A percentile compares a stretch with the other conserved stretches of the same genome.
phyloP scores from a whole-genome alignment of 2,113 vertebrate species.

The Epinephelus fuscoguttatus region DNA sequence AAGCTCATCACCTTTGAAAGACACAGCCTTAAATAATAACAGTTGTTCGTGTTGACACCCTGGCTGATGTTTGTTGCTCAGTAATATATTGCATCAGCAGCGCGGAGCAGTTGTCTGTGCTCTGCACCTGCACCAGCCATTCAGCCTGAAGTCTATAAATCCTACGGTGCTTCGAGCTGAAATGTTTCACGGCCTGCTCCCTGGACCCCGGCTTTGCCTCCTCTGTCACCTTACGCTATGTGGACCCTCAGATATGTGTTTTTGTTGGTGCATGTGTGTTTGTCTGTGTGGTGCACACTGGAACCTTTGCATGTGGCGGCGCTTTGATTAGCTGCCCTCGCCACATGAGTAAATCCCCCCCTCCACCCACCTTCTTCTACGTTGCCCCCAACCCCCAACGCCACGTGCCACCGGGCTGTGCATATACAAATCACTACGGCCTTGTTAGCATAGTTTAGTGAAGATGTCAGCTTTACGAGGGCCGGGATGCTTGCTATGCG shows the following conservation, averaged over 20 bases:
- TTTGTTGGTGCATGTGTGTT: slow-evolving; percentile 38
- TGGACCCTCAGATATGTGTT: slow-evolving; percentile 48
- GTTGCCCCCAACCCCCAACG: slow-evolving; percentile 12
- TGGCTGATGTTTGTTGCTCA: slow-evolving; percentile 70
- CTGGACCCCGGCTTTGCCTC: slow-evolving; percentile 49
- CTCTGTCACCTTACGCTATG: slow-evolving; percentile 45
- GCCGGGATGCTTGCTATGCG: slow-evolving; percentile 78
- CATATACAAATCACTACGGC: slow-evolving; percentile 84
- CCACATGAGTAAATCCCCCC: slow-evolving; percentile 50
- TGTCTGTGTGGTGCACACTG: slow-evolving; percentile 4
- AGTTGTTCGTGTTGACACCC: slow-evolving; percentile 71
- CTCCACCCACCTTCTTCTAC: neutral
- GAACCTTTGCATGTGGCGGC: slow-evolving; percentile 31
- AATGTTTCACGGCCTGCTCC: slow-evolving; percentile 57
- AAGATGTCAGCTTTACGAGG: slow-evolving; percentile 87
- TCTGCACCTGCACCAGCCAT: slow-evolving; percentile 76
- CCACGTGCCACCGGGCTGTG: slow-evolving; percentile 72
- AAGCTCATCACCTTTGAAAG: slow-evolving; percentile 69
- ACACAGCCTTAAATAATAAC: slow-evolving; percentile 76
- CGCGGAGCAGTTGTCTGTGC: slow-evolving; percentile 75
- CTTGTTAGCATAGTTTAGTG: slow-evolving; percentile 88
- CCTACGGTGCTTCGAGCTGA: slow-evolving; percentile 47
- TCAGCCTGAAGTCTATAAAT: slow-evolving; percentile 78
- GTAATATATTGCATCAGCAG: slow-evolving; percentile 71
- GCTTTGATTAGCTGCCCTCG: slow-evolving; percentile 74